These are phyloP conservation scores for Penelope pileata DNA, from an alignment of 2,113 vertebrate genomes.

Conservation along the genomic window DNA sequence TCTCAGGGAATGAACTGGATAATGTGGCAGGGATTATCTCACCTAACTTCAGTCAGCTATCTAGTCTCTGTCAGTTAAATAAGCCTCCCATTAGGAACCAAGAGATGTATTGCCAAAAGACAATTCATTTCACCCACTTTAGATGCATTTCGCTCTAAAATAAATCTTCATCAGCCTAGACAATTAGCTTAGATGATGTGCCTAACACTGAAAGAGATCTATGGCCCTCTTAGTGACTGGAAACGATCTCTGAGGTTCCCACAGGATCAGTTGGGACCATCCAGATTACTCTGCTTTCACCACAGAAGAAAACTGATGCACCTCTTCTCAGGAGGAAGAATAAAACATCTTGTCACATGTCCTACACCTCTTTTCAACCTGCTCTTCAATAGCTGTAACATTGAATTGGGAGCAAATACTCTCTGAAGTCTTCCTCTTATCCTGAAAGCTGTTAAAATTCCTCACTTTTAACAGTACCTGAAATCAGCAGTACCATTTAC, in stretches of 20 bases:
- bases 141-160: background rate
- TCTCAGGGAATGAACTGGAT: fast-evolving
- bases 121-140: background rate
- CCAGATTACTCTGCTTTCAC: background rate
- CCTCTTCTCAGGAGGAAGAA: background rate
- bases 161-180: background rate
- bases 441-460: background rate
- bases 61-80: too few species aligned
- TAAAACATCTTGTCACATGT: background rate
- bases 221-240: background rate
- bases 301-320: background rate
- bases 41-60: background rate
- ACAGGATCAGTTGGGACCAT: background rate
- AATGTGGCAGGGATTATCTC: background rate
- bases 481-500: background rate
- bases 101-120: background rate
- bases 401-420: background rate
- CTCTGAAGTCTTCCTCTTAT: background rate
- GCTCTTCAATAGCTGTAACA: background rate
- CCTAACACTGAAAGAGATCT: background rate
- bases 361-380: background rate
- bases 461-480: background rate
- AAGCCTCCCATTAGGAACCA: background rate
- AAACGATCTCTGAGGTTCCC: background rate
- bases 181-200: background rate